phyloP scores from a whole-genome alignment of 1,140 invertebrate species.

The Calephelis nemesis region DNA sequence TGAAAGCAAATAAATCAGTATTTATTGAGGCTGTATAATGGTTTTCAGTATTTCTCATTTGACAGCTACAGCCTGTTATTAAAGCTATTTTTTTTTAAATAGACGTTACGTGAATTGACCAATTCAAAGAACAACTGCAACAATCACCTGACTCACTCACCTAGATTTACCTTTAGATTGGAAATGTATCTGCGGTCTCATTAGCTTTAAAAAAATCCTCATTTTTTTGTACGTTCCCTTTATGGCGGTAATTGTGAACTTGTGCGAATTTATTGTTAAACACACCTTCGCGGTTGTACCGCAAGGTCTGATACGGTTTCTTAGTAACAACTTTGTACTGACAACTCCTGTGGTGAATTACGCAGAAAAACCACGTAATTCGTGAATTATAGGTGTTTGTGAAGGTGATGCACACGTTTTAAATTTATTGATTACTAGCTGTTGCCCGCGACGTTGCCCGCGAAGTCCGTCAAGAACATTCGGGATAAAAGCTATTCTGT shows the following conservation, averaged over 20 bases:
- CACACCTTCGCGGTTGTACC: background rate
- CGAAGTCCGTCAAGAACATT: no score
- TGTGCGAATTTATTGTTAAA: slow-evolving; percentile 11
- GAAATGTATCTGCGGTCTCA: slow-evolving; percentile 11
- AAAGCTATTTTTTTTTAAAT: background rate
- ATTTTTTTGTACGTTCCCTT: background rate
- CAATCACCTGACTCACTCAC: slow-evolving; percentile 2
- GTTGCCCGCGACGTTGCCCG: no score
- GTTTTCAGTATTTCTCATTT: no score
- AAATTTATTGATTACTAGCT: no score
- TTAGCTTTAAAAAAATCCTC: slow-evolving; percentile 12
- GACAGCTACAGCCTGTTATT: no score
- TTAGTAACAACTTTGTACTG: background rate
- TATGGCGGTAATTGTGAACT: slow-evolving; percentile 1
- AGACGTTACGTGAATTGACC: background rate
- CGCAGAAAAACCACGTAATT: no score
- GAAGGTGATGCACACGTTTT: no score
- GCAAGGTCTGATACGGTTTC: background rate
- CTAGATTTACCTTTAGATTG: slow-evolving; percentile 13
- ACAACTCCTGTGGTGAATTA: no score
- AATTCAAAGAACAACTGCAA: background rate
- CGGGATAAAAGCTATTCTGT: no score
- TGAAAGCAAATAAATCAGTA: no score
- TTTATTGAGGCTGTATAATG: no score
- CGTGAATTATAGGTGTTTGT: no score